Conservation (phyloP, 2,797 vertebrate genomes). For the Aplochiton taeniatus region DNA sequence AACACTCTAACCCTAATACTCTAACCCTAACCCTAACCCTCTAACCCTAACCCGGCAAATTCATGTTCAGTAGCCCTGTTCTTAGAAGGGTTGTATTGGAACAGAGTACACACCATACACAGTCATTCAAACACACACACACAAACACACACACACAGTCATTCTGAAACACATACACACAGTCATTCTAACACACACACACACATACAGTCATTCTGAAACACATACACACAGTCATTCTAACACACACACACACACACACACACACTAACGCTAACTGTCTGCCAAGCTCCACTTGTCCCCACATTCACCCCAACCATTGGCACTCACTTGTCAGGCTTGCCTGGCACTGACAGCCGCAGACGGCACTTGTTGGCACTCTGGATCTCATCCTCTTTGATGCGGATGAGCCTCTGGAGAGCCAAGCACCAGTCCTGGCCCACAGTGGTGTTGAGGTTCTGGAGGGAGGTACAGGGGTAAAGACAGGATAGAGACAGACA, state of each 20-base stretch:
- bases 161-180: neutral
- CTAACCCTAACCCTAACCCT: too few relatives aligned
- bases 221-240: neutral
- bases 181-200: neutral
- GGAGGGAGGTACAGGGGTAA: too few relatives aligned
- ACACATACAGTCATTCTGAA: too few relatives aligned
- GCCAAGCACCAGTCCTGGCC: slow-evolving; percentile 92
- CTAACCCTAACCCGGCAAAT: too few relatives aligned
- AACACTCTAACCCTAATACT: too few relatives aligned
- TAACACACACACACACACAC: too few relatives aligned
- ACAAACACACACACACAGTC: too few relatives aligned
- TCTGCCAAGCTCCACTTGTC: neutral
- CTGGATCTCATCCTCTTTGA: slow-evolving; percentile 92
- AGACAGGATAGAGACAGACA: slow-evolving; percentile 8
- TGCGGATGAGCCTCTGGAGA: slow-evolving; percentile 86
- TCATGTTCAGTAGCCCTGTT: too few relatives aligned
- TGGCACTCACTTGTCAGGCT: slow-evolving; percentile 85
- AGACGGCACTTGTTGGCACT: slow-evolving; percentile 90
- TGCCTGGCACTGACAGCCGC: slow-evolving; percentile 84
- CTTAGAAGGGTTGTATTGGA: too few relatives aligned
- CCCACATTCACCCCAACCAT: neutral
- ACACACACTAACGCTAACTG: too few relatives aligned
- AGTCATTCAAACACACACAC: neutral
- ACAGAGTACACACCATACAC: slow-evolving; percentile 1
- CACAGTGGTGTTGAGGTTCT: slow-evolving; percentile 91